phyloP scores from a whole-genome alignment of 2,113 vertebrate species.

The Verasper variegatus region DNA sequence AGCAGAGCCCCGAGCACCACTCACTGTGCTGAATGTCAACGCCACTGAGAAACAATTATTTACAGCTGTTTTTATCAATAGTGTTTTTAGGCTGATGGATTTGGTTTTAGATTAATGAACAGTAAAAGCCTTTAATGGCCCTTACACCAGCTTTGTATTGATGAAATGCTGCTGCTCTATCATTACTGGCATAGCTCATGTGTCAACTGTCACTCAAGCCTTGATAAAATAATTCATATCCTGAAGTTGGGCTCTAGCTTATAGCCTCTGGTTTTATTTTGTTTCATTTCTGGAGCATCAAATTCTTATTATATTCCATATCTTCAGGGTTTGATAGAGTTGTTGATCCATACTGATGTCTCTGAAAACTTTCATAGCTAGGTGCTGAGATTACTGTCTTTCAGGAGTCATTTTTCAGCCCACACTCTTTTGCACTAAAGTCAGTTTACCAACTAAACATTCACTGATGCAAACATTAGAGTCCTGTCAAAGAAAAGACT shows the following conservation, averaged over 20 bases:
- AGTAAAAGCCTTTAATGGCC: slow-evolving; percentile 66
- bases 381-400: slow-evolving; percentile 24
- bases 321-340: slow-evolving; percentile 25
- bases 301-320: slow-evolving; percentile 21
- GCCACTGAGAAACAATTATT: slow-evolving; percentile 66
- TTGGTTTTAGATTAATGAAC: slow-evolving; percentile 68
- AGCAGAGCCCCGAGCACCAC: background rate
- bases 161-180: slow-evolving; percentile 43
- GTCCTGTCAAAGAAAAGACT: slow-evolving; percentile 21
- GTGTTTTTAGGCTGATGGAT: slow-evolving; percentile 55
- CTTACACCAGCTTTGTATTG: slow-evolving; percentile 55
- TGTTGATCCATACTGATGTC: slow-evolving; percentile 42
- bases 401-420: slow-evolving; percentile 37
- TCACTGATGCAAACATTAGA: background rate
- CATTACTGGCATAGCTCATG: slow-evolving; percentile 42
- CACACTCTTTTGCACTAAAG: slow-evolving; percentile 1
- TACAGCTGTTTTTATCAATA: slow-evolving; percentile 64
- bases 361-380: slow-evolving; percentile 25
- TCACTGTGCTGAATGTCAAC: slow-evolving; percentile 56
- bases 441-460: too few relatives aligned
- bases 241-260: slow-evolving; percentile 27
- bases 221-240: slow-evolving; percentile 61
- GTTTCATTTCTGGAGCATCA: slow-evolving; percentile 34
- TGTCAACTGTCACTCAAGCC: slow-evolving; percentile 64
- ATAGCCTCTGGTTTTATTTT: slow-evolving; percentile 19